Conservation (phyloP, 2,797 vertebrate genomes). For the Acanthis flammea region DNA sequence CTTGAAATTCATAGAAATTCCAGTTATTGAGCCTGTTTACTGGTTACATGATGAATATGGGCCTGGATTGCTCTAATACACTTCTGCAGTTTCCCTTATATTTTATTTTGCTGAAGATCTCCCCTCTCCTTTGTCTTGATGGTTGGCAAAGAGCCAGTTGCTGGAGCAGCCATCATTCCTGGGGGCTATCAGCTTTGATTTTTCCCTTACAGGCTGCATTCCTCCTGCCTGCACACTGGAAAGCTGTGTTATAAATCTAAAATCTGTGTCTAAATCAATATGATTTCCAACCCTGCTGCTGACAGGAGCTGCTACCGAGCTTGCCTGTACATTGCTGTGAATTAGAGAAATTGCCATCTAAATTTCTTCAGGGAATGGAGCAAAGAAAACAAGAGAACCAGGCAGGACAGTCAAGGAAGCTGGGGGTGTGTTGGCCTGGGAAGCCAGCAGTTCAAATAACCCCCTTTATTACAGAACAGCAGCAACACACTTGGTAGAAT, state of each 20-base stretch:
- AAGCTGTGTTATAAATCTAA: not conserved
- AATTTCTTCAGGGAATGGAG: not conserved
- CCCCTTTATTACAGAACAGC: not conserved
- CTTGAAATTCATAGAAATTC: conserved; percentile 56
- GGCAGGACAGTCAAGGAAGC: not conserved
- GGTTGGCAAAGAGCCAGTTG: not conserved
- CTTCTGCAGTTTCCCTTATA: not conserved
- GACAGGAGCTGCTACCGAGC: not conserved
- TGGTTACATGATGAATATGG: not conserved
- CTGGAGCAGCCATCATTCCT: not conserved
- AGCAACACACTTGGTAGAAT: not conserved
- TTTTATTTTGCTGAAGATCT: not conserved
- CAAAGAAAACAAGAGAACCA: not conserved
- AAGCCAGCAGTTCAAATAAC: not conserved
- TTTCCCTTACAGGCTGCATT: not conserved
- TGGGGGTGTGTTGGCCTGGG: not conserved
- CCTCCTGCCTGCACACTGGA: not conserved
- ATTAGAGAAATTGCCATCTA: not conserved
- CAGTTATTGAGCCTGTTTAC: conserved; percentile 24
- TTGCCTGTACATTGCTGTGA: not conserved
- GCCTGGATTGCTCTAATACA: not conserved
- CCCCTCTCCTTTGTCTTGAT: not conserved
- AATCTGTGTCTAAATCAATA: not conserved
- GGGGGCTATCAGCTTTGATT: not conserved
- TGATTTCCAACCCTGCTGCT: not conserved